Evolutionary conservation across 2,113 vertebrate genomes (phyloP), one percentile per base, ranked within the genome.

Genomic region (Sphaerodactylus townsendi): DNA sequence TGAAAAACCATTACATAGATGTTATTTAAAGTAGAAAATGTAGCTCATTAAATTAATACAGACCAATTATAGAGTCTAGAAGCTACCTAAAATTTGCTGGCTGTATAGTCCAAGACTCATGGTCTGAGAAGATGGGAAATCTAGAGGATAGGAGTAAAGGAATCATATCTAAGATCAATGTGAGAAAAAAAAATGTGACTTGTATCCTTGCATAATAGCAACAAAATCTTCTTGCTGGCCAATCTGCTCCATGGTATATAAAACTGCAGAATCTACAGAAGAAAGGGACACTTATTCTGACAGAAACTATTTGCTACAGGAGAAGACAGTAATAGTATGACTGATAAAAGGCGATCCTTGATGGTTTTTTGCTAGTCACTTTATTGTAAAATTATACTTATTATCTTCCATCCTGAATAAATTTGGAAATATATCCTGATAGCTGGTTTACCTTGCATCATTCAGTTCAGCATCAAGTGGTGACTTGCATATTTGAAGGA

Each of bases 161-260:
- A 56, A 56, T 23, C 19, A 23, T 53, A 53, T 53, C 65, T 79
- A 90, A 83, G 91, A 33, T 35, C 79, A 82, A 86, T 77, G 17
- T 66, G 85, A 75, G 72, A 85, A 23, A 7, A 73, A 56, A 87
- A 9, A 92, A 86, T 73, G 65, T 35, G 74, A 3, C 1, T 70
- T 28, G 79, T 75, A 83, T 81, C 14, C 23, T 13, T 2, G 72
- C 69, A 46, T 70, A 66, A 76, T 11, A 75, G 3, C 1, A 1
- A 89, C 76, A 77, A 46, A 84, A 83, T 0, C 33, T 76, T 23
- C 41, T 72, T 71, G 41, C 0, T 17, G 13, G 46, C 37, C 1
- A 0, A 7, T 10, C 39, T 89, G 78, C 23, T 78, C 25, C 39
- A 0, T 39, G 37, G 62, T 37, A 79, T 62, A 70, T 33, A 84